Evolutionary conservation across 2,797 vertebrate genomes (phyloP), one percentile per base, ranked within the genome.

Genomic region (Lateolabrax maculatus): DNA sequence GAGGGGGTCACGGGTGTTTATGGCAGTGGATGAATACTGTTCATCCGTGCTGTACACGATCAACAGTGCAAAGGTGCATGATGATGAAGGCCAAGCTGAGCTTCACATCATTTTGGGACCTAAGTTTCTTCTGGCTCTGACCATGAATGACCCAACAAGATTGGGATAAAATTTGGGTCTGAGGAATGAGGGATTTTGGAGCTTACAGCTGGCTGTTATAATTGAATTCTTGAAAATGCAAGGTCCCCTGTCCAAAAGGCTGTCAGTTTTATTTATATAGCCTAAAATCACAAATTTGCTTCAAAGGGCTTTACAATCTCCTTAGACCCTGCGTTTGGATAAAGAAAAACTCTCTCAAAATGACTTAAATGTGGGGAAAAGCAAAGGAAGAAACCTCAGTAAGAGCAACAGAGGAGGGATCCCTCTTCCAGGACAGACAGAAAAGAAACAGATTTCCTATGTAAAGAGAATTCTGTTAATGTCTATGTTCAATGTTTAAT

Each of bases 1-100:
- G 55, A 72, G 85, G 90, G 86, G 88, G 87, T 92, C 84, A 87
- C 58, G 21, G 77, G 84, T 86, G 86, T 90, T 89, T 87, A 88
- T 87, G 73, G 57, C 60, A 21, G 25, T 68, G 73, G 72, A 87
- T 80, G 81, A 80, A 71, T 51, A 51, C 21, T 52, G 25, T 11
- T 29, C 49, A 80, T 56, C 70, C 75, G 57, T 5, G 5, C 48
- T 67, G 53, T 65, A 27, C 46, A 69, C 48, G 55, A 60, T 77
- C 15, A 2, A 63, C 52, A 12, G 11, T n/a, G n/a, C 53, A 41
- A 62, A 71, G 65, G 37, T 52, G 49, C n/a, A 2, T 43, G 9
- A 55, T 29, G n/a, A 48, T 51, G 4, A 65, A 53, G 48, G 41
- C 9, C 58, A 53, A 56, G 31, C 21, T 73, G 56, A 44, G 48